phyloP scores from a whole-genome alignment of 2,797 vertebrate genomes.

The Steatocranus sp. region DNA sequence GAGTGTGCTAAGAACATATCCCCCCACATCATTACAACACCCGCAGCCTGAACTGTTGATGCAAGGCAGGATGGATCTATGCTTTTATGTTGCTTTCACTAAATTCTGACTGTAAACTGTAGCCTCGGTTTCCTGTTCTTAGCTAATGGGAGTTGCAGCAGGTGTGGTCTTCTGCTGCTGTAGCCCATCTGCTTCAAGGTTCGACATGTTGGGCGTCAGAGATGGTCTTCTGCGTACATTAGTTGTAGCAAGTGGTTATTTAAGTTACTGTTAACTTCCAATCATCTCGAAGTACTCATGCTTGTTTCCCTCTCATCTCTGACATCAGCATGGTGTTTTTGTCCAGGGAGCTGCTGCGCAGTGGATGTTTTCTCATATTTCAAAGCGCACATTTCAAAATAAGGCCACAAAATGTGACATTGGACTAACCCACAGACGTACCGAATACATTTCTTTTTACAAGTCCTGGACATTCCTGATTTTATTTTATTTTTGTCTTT shows the following conservation, averaged over 20 bases:
- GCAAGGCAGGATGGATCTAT: not conserved
- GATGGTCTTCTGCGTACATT: not conserved
- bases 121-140: not conserved
- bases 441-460: not conserved
- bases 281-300: not conserved
- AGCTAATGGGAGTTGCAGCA: not conserved
- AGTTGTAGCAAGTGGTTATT: not conserved
- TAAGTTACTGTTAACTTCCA: not conserved
- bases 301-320: not conserved
- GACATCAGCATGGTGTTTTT: not conserved
- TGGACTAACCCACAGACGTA: not conserved
- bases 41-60: not conserved
- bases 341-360: not conserved
- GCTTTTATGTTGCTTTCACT: not conserved
- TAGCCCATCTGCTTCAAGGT: not conserved
- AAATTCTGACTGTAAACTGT: not conserved
- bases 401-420: not conserved
- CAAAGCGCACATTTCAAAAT: not conserved
- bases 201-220: not conserved
- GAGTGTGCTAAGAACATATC: not conserved
- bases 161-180: not conserved
- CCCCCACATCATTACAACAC: not conserved
- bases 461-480: not conserved
- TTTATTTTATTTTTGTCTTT: not conserved
- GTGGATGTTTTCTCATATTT: not conserved